Conservation (phyloP, 2,888 invertebrate genomes). For the Erebia epiphron region DNA sequence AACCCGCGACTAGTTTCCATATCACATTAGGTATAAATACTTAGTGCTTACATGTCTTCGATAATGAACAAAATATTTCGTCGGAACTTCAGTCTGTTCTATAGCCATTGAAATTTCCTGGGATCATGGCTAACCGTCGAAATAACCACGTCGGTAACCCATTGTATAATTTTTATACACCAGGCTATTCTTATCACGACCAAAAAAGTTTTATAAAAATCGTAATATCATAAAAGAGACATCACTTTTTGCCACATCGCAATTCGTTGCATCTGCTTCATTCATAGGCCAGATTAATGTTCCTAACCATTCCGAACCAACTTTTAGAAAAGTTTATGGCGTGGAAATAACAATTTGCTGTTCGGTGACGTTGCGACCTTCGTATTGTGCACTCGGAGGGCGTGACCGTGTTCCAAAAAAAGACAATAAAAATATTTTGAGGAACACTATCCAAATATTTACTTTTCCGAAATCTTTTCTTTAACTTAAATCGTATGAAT, state of each 20-base stretch:
- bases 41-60: too few species aligned
- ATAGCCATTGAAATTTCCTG: too few species aligned
- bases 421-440: conserved; percentile 69
- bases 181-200: conserved; percentile 15
- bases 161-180: conserved; percentile 16
- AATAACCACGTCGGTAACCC: conserved; percentile 14
- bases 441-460: conserved; percentile 76
- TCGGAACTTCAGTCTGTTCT: neutral
- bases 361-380: conserved; percentile 58
- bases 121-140: conserved; percentile 12
- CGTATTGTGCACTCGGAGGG: conserved; percentile 67
- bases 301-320: conserved; percentile 53
- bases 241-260: conserved; percentile 48
- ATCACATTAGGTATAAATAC: too few species aligned
- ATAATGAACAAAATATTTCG: too few species aligned
- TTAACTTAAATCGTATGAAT: conserved; percentile 32
- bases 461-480: conserved; percentile 66
- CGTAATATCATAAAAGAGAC: conserved; percentile 31
- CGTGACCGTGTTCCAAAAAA: conserved; percentile 65
- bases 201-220: conserved; percentile 29
- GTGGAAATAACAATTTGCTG: conserved; percentile 80
- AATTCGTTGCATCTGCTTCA: conserved; percentile 56
- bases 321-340: conserved; percentile 74
- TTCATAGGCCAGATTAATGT: conserved; percentile 76
- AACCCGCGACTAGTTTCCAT: too few species aligned